Percentiles rank a stretch among this genome's conserved stretches.
Conservation (phyloP, 2,888 invertebrate genomes). For the Eurytoma californica region DNA sequence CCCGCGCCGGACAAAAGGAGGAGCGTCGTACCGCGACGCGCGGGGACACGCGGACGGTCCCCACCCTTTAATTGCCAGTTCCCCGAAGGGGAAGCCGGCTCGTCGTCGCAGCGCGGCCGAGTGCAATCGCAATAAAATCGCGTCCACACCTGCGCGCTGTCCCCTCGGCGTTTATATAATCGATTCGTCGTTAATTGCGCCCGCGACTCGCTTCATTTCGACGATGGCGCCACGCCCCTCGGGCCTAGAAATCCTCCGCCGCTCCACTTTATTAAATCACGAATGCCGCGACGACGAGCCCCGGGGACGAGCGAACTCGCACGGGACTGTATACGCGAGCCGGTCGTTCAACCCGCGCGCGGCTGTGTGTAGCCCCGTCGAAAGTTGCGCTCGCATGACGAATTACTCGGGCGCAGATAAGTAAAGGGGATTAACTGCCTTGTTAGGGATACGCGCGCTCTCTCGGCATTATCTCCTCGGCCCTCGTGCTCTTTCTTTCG, state of each 20-base stretch:
- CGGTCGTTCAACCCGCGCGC: slow-evolving; percentile 46
- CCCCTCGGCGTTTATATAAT: slow-evolving; percentile 41
- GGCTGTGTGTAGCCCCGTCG: slow-evolving; percentile 8
- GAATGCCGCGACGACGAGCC: slow-evolving; percentile 7
- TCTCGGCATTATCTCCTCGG: slow-evolving; percentile 21
- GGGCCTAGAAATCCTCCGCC: slow-evolving; percentile 1
- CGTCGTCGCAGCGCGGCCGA: slow-evolving; percentile 30
- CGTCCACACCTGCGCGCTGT: slow-evolving; percentile 31
- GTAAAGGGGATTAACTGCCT: slow-evolving; percentile 47
- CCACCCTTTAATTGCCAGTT: slow-evolving; percentile 48
- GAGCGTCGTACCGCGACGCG: background rate
- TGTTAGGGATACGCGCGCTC: slow-evolving; percentile 42
- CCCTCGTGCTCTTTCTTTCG: slow-evolving; percentile 15
- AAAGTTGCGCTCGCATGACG: slow-evolving; percentile 48
- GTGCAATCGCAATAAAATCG: slow-evolving; percentile 63
- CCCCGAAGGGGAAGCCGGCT: slow-evolving; percentile 29
- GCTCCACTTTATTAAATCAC: slow-evolving; percentile 44
- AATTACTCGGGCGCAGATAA: slow-evolving; percentile 52
- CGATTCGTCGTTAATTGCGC: slow-evolving; percentile 49
- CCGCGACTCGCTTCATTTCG: background rate
- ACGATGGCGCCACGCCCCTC: slow-evolving; percentile 41
- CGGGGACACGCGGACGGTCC: slow-evolving; percentile 6
- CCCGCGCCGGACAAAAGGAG: slow-evolving; percentile 9
- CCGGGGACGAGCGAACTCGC: no score
- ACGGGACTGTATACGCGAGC: background rate